These are phyloP conservation scores for Scaptomyza reducta DNA, from an alignment of 2,888 invertebrate genomes.

Conservation along the genomic window DNA sequence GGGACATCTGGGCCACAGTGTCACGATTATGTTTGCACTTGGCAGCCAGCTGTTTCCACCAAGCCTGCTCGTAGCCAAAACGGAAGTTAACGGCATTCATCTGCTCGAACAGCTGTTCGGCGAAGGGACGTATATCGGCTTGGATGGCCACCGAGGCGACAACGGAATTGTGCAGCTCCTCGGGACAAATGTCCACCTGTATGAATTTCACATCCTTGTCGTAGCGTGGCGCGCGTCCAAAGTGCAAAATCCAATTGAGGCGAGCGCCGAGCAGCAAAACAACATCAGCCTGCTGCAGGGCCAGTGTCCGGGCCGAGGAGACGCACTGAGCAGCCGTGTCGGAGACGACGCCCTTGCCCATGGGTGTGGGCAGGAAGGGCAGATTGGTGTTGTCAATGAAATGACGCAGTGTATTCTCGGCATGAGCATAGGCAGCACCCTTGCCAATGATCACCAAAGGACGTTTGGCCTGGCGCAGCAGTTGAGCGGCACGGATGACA, in stretches of 20 bases:
- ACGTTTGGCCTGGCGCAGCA: slow-evolving; percentile 89
- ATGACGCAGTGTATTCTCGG: slow-evolving; percentile 89
- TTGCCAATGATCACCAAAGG: slow-evolving; percentile 96
- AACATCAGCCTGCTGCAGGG: slow-evolving; percentile 94
- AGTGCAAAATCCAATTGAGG: slow-evolving; percentile 99
- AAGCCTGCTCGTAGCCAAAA: slow-evolving; percentile 86
- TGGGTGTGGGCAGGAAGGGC: slow-evolving; percentile 97
- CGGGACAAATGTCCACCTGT: slow-evolving; percentile 94
- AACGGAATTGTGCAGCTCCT: slow-evolving; percentile 96
- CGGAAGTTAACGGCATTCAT: slow-evolving; percentile 87
- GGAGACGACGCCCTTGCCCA: slow-evolving; percentile 94
- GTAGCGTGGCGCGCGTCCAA: slow-evolving; percentile 95
- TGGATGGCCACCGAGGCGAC: slow-evolving; percentile 91
- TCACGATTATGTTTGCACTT: slow-evolving; percentile 91
- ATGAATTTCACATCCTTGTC: slow-evolving; percentile 93
- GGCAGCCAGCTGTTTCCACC: slow-evolving; percentile 91
- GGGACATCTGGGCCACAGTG: slow-evolving; percentile 88
- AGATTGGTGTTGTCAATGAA: slow-evolving; percentile 90
- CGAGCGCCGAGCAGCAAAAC: slow-evolving; percentile 95
- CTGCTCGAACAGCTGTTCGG: slow-evolving; percentile 87
- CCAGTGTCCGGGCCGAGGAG: slow-evolving; percentile 93
- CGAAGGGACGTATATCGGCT: slow-evolving; percentile 92
- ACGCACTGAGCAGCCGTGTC: slow-evolving; percentile 90
- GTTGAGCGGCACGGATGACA: slow-evolving; percentile 89
- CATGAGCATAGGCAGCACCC: slow-evolving; percentile 92